Percentiles rank a stretch among this genome's conserved stretches.
Evolutionary conservation across 2,113 vertebrate species (phyloP).

Genomic region (Globicephala melas): DNA sequence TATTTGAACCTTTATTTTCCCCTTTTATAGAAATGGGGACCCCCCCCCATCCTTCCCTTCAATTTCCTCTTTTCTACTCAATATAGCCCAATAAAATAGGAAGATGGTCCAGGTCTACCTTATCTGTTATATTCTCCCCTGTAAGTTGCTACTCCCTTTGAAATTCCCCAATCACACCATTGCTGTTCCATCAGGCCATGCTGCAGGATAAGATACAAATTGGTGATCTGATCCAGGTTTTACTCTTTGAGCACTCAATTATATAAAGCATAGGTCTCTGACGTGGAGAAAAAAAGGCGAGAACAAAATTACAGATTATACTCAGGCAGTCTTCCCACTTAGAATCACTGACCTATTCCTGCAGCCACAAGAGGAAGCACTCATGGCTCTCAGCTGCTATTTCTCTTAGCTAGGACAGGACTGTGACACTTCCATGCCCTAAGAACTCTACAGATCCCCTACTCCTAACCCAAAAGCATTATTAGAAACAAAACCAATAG

Average conservation of each 20-base stretch:
- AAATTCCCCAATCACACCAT: neutral
- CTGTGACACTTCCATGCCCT: neutral
- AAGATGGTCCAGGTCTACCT: neutral
- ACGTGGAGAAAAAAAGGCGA: neutral
- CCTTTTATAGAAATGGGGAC: neutral
- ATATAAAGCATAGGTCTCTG: neutral
- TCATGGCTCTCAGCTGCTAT: conserved; percentile 54
- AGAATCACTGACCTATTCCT: conserved; percentile 60
- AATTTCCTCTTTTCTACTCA: neutral
- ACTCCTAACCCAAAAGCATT: neutral
- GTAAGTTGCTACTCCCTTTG: neutral
- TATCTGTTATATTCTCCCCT: neutral
- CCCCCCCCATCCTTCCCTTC: neutral
- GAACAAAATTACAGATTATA: conserved; percentile 21
- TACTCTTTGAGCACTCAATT: neutral
- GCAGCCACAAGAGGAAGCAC: neutral
- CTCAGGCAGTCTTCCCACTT: neutral
- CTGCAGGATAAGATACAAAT: neutral
- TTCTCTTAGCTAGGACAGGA: neutral
- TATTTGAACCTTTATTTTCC: neutral
- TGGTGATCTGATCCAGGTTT: neutral
- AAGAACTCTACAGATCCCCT: neutral
- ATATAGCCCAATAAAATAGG: neutral
- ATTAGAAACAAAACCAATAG: neutral
- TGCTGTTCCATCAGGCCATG: neutral